Evolutionary conservation across 2,797 vertebrate genomes (phyloP).

Genomic region (Epinephelus coioides): DNA sequence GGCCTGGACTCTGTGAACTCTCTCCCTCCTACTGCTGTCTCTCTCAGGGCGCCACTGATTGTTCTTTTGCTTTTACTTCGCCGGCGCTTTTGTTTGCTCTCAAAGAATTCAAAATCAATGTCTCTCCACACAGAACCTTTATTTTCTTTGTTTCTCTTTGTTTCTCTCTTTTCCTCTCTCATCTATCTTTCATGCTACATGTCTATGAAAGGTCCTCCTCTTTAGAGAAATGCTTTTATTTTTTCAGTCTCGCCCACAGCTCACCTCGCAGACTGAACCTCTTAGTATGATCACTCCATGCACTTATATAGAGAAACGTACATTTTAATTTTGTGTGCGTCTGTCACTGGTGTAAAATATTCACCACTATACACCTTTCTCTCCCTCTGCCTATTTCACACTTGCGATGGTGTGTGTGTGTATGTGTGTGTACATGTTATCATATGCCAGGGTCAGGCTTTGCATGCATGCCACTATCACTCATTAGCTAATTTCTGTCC

Average conservation of each 20-base stretch:
- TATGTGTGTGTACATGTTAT: constrained; percentile 8
- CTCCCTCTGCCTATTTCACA: not conserved
- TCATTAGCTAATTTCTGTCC: constrained; percentile 61
- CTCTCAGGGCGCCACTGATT: constrained; percentile 32
- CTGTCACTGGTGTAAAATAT: not conserved
- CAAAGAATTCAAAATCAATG: constrained; percentile 59
- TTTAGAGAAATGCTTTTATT: constrained; percentile 33
- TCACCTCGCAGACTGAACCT: not conserved
- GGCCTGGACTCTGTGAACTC: constrained; percentile 36
- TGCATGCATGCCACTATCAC: constrained; percentile 37
- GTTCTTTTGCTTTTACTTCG: constrained; percentile 43
- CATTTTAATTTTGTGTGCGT: constrained; percentile 9
- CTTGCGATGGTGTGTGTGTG: not conserved
- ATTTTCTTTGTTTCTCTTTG: constrained; percentile 14
- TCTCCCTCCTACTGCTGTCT: constrained; percentile 19
- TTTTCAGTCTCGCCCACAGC: constrained; percentile 24
- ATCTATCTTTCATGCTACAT: constrained; percentile 29
- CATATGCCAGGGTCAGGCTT: constrained; percentile 31
- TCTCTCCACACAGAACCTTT: constrained; percentile 29
- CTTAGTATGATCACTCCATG: not conserved
- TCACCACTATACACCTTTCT: not conserved
- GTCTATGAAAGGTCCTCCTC: constrained; percentile 3
- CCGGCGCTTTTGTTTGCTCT: constrained; percentile 51
- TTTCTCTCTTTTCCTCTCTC: constrained; percentile 20
- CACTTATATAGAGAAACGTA: not conserved